These are phyloP conservation scores for Rhegmatorhina hoffmannsi DNA, from an alignment of 2,113 vertebrate genomes.

Conservation along the genomic window DNA sequence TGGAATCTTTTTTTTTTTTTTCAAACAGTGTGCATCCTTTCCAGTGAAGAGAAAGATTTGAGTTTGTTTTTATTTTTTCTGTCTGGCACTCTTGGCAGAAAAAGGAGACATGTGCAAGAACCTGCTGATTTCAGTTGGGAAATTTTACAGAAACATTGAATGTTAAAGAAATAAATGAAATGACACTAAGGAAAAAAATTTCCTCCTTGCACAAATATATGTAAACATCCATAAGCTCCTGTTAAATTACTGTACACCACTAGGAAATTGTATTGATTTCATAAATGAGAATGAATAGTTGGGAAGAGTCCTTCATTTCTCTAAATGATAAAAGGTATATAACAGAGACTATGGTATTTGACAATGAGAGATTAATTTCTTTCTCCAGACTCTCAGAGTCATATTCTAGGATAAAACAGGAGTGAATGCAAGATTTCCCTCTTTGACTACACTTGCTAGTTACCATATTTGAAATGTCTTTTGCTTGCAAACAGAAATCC, in stretches of 20 bases:
- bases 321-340: background rate
- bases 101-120: background rate
- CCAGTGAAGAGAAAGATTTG: background rate
- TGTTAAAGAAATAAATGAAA: background rate
- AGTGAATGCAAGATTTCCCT: background rate
- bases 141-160: background rate
- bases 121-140: background rate
- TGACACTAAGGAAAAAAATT: rapidly evolving
- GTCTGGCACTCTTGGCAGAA: background rate
- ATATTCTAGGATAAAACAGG: background rate
- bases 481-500: background rate
- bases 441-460: background rate
- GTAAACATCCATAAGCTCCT: background rate
- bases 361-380: background rate
- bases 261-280: background rate
- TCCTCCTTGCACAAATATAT: background rate
- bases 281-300: background rate
- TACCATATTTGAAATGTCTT: background rate
- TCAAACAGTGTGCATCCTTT: background rate
- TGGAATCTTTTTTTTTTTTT: background rate
- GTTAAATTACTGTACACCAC: background rate
- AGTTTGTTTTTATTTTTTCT: background rate
- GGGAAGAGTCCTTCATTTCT: background rate
- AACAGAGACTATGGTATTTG: background rate
- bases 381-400: background rate